Conservation (phyloP, 2,888 invertebrate species). For the Stenoptilia bipunctidactyla region DNA sequence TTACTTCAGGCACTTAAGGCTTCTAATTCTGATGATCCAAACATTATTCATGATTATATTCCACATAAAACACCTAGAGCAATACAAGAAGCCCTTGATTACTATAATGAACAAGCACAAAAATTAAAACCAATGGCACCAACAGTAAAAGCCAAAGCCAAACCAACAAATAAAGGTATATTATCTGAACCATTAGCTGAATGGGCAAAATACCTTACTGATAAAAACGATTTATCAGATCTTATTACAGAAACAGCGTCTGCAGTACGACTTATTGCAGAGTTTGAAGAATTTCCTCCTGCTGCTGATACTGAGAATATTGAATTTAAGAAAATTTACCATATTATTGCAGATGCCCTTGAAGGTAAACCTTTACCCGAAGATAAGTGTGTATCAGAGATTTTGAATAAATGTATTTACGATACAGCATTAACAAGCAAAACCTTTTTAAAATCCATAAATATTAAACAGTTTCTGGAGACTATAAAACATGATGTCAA, state of each 20-base stretch:
- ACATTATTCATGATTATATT: too few species aligned
- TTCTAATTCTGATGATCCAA: too few species aligned
- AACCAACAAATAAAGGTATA: too few species aligned
- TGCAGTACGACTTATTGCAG: conserved; percentile 40
- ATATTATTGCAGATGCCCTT: conserved; percentile 35
- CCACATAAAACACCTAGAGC: too few species aligned
- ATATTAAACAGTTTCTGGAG: not conserved
- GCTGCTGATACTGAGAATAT: conserved; percentile 26
- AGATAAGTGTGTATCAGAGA: conserved; percentile 17
- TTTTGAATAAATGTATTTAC: not conserved
- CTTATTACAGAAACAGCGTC: too few species aligned
- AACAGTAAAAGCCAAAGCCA: too few species aligned
- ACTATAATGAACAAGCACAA: too few species aligned
- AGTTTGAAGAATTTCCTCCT: conserved; percentile 39
- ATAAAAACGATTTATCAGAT: too few species aligned
- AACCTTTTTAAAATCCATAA: not conserved
- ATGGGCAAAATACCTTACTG: too few species aligned
- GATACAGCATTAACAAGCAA: not conserved
- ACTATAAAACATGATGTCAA: not conserved
- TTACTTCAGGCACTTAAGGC: too few species aligned
- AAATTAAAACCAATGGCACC: too few species aligned
- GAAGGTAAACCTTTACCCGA: conserved; percentile 40
- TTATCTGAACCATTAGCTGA: conserved; percentile 23
- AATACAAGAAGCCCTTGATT: too few species aligned
- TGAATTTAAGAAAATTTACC: conserved; percentile 32